These are phyloP conservation scores for Diplodus sargus DNA, from an alignment of 2,797 vertebrate genomes.

Conservation along the genomic window DNA sequence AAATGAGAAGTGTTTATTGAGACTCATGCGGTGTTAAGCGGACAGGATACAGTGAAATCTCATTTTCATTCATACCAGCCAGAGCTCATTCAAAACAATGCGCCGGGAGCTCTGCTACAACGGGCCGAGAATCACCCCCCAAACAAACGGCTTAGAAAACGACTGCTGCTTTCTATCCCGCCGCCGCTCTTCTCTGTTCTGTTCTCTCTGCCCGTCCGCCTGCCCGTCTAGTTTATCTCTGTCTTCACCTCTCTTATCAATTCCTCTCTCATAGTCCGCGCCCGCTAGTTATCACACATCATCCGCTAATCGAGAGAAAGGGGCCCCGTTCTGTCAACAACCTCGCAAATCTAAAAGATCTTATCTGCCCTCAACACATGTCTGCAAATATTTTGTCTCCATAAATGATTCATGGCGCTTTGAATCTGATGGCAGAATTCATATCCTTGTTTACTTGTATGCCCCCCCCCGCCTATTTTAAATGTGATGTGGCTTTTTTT, in stretches of 20 bases:
- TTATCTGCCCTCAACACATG: constrained; percentile 60
- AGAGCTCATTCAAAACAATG: constrained; percentile 66
- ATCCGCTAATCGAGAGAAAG: constrained; percentile 59
- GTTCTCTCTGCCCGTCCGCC: constrained; percentile 29
- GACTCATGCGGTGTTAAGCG: constrained; percentile 63
- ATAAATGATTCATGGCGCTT: constrained; percentile 73
- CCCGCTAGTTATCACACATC: constrained; percentile 59
- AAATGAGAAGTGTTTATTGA: constrained; percentile 78
- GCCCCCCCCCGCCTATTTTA: constrained; percentile 32
- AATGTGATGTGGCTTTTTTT: constrained; percentile 52
- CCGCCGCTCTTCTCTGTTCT: constrained; percentile 1
- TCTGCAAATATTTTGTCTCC: constrained; percentile 66
- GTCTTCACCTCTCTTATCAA: constrained; percentile 46
- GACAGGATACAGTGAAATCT: constrained; percentile 72
- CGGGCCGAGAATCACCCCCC: constrained; percentile 31
- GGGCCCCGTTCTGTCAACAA: constrained; percentile 67
- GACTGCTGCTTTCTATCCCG: neutral
- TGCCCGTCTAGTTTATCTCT: constrained; percentile 33
- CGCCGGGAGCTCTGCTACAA: constrained; percentile 38
- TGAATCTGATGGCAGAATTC: constrained; percentile 62
- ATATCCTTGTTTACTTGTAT: constrained; percentile 68
- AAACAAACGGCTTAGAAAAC: constrained; percentile 30
- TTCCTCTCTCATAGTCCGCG: constrained; percentile 31
- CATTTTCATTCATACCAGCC: constrained; percentile 66
- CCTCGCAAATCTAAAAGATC: constrained; percentile 63